phyloP scores from a whole-genome alignment of 2,113 vertebrate species.

The Pitta sordida region DNA sequence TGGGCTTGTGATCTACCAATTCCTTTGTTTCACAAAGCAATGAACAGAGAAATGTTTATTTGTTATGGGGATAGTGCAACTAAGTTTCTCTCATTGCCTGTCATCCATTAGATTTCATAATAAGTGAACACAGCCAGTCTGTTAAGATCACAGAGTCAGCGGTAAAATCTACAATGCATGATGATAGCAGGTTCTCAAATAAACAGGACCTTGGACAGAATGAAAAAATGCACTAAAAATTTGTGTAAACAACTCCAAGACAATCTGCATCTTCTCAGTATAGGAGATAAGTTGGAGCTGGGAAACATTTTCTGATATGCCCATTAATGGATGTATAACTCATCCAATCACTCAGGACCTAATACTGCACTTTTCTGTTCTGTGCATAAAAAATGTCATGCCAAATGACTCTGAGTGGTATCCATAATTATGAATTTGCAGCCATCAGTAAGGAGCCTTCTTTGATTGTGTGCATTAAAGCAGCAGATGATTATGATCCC shows the following conservation, averaged over 20 bases:
- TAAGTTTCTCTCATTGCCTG: neutral
- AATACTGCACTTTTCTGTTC: conserved; percentile 57
- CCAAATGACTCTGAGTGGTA: conserved; percentile 64
- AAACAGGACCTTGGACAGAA: neutral
- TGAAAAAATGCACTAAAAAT: neutral
- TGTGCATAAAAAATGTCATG: conserved; percentile 53
- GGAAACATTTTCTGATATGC: conserved; percentile 30
- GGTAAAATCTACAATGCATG: neutral
- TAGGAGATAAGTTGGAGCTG: neutral
- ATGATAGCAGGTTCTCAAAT: neutral
- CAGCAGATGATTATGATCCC: conserved; percentile 16
- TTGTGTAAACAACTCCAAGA: conserved; percentile 1
- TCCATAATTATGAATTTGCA: conserved; percentile 58
- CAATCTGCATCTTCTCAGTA: neutral
- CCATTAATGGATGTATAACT: conserved; percentile 25
- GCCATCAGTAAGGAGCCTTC: conserved; percentile 16
- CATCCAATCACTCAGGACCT: conserved; percentile 45
- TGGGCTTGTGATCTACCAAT: neutral
- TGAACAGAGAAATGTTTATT: neutral
- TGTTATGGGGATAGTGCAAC: neutral
- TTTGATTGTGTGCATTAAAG: conserved; percentile 54
- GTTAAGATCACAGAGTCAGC: neutral
- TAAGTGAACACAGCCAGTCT: neutral
- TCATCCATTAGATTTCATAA: neutral
- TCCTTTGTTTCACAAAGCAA: neutral